phyloP scores from a whole-genome alignment of 2,797 vertebrate genomes.

The Heliangelus exortis region DNA sequence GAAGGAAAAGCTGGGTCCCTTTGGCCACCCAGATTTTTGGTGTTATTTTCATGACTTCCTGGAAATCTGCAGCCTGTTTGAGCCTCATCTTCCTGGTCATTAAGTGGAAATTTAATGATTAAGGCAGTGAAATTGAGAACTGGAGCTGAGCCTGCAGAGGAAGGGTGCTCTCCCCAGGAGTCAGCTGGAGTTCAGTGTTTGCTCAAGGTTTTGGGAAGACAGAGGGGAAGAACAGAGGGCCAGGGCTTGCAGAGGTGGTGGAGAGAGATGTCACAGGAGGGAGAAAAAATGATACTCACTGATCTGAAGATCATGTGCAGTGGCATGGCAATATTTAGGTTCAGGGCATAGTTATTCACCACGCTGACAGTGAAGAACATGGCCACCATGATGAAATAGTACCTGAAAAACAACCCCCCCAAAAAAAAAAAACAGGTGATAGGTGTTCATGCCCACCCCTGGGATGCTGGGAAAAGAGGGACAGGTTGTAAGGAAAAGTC shows the following conservation, averaged over 20 bases:
- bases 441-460: background rate
- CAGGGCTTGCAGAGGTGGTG: background rate
- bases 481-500: background rate
- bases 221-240: background rate
- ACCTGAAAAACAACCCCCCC: constrained; percentile 71
- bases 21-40: too few species aligned
- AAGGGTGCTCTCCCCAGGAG: background rate
- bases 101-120: background rate
- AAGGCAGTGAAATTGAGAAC: background rate
- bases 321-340: constrained; percentile 96
- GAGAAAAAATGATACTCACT: constrained; percentile 77
- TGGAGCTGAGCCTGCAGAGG: background rate
- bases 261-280: background rate
- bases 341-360: constrained; percentile 97
- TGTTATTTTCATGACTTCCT: background rate
- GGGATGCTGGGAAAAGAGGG: background rate
- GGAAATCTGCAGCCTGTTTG: background rate
- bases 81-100: background rate
- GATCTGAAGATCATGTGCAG: constrained; percentile 99
- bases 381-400: constrained; percentile 94
- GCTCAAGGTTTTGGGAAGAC: background rate
- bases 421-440: too few species aligned
- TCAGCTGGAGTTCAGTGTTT: background rate
- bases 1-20: too few species aligned
- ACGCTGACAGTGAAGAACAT: constrained; percentile 99